Evolutionary conservation across 1,140 invertebrate species (phyloP).

Genomic region (Epicauta chinensis): DNA sequence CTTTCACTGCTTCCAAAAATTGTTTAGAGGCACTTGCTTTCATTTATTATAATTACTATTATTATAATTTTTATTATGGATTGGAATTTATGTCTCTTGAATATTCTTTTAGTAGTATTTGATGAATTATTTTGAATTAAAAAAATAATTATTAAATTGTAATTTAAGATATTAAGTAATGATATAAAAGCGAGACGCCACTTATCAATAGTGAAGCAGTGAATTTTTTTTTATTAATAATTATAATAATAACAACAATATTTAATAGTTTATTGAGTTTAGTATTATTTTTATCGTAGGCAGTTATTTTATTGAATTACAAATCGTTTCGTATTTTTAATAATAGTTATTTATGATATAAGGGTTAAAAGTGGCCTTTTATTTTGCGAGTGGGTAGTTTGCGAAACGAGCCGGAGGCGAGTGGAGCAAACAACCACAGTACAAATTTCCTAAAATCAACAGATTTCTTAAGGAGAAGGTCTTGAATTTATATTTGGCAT

Average conservation of each 20-base stretch:
- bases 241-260: slow-evolving; percentile 15
- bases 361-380: too few species aligned
- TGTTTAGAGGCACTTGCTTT: slow-evolving; percentile 25
- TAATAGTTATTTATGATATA: too few species aligned
- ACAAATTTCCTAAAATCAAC: too few species aligned
- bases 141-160: background rate
- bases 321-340: too few species aligned
- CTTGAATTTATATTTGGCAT: too few species aligned
- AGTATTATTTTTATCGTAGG: slow-evolving; percentile 21
- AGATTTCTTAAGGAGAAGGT: too few species aligned
- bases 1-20: slow-evolving; percentile 36
- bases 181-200: slow-evolving; percentile 1
- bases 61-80: slow-evolving; percentile 3
- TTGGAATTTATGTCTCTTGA: background rate
- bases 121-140: background rate
- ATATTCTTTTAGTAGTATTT: background rate
- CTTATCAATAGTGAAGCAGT: slow-evolving; percentile 34
- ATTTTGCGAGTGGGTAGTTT: too few species aligned
- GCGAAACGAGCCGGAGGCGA: too few species aligned
- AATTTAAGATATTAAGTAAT: too few species aligned
- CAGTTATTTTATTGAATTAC: too few species aligned
- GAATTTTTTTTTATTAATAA: slow-evolving; percentile 22
- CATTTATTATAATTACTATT: slow-evolving; percentile 7
- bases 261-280: slow-evolving; percentile 9
- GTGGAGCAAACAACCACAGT: too few species aligned